phyloP scores from a whole-genome alignment of 1,140 invertebrate genomes.

The Chionoecetes opilio region DNA sequence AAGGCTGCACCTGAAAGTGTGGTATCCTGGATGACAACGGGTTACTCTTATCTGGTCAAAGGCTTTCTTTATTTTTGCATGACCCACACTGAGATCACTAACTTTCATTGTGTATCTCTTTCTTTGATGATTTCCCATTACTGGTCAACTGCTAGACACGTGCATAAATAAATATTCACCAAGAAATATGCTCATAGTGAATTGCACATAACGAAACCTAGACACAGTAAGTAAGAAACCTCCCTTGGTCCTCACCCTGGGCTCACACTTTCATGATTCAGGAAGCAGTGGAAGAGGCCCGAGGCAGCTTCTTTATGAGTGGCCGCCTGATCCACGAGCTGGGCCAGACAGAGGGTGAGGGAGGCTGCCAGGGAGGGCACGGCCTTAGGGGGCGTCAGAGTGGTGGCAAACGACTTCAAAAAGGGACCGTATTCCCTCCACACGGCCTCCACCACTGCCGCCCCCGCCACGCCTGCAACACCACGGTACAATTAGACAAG shows the following conservation, averaged over 20 bases:
- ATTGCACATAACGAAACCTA: too few species aligned
- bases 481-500: not conserved
- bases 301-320: constrained; percentile 55
- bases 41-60: not conserved
- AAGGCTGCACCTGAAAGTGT: constrained; percentile 38
- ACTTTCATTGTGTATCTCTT: too few species aligned
- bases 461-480: constrained; percentile 42
- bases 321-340: not conserved
- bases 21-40: not conserved
- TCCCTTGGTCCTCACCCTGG: constrained; percentile 73
- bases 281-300: constrained; percentile 68
- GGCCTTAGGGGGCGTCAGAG: constrained; percentile 66
- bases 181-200: too few species aligned
- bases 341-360: constrained; percentile 69
- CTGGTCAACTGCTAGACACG: too few species aligned
- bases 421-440: constrained; percentile 68
- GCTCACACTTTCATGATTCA: constrained; percentile 72
- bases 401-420: constrained; percentile 61
- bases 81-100: too few species aligned
- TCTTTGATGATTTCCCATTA: too few species aligned
- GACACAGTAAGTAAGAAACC: too few species aligned
- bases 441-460: constrained; percentile 42
- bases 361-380: constrained; percentile 65
- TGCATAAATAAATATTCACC: too few species aligned
- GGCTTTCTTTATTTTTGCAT: too few species aligned